phyloP scores from a whole-genome alignment of 1,140 invertebrate species.

The Bombus impatiens region DNA sequence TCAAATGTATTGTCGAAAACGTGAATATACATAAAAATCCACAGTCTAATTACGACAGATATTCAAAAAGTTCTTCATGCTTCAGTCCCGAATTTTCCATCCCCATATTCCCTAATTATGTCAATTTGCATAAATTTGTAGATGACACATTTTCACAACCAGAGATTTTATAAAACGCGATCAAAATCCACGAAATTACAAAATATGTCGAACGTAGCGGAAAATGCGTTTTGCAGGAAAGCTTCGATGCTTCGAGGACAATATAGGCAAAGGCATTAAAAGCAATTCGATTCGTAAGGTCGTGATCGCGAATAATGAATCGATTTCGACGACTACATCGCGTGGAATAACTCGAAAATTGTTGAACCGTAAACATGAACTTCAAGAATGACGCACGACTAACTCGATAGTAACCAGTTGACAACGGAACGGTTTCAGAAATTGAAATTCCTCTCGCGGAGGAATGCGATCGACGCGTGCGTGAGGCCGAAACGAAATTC shows the following conservation, averaged over 20 bases:
- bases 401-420: conserved; percentile 1
- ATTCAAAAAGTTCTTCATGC: no score
- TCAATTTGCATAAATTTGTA: background rate
- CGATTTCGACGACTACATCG: background rate
- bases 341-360: background rate
- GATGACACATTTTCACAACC: background rate
- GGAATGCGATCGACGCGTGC: background rate
- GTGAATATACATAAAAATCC: no score
- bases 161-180: background rate
- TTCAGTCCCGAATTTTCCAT: background rate
- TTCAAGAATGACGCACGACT: background rate
- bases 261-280: no score
- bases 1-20: no score
- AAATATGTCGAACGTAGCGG: no score
- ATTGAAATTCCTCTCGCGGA: conserved; percentile 30
- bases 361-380: background rate
- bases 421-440: background rate
- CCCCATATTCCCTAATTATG: background rate
- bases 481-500: conserved; percentile 9
- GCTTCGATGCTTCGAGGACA: no score
- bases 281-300: background rate
- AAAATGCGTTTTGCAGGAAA: background rate
- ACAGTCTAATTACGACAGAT: no score
- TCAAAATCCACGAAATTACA: background rate
- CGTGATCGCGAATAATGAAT: background rate